Evolutionary conservation across 2,888 invertebrate genomes (phyloP).

Genomic region (Rotaria sp.): DNA sequence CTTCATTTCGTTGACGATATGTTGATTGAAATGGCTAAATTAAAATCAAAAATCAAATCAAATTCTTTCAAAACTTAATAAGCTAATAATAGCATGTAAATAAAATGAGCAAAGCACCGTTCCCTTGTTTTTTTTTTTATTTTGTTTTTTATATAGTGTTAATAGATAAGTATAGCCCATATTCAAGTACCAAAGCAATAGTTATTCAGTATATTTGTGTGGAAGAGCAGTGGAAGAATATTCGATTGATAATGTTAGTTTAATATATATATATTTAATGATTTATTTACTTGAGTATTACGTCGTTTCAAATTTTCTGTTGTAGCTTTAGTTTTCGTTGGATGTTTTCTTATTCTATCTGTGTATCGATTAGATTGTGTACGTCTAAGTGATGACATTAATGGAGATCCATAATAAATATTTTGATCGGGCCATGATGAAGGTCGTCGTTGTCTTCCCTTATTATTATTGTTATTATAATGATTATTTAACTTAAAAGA

Average conservation of each 20-base stretch:
- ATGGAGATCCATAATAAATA: not conserved
- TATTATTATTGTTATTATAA: not conserved
- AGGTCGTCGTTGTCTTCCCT: not conserved
- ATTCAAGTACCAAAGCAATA: no score
- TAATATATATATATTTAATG: not conserved
- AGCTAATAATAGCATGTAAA: not conserved
- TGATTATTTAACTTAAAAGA: no score
- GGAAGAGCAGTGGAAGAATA: not conserved
- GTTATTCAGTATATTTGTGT: no score
- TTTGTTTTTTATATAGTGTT: no score
- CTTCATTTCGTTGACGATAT: conserved; percentile 40
- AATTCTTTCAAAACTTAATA: not conserved
- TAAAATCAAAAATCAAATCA: not conserved
- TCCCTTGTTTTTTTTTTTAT: no score
- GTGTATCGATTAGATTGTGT: not conserved
- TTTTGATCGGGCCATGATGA: not conserved
- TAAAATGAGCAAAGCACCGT: no score
- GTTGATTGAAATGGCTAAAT: conserved; percentile 34
- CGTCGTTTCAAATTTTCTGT: no score
- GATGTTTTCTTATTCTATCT: not conserved
- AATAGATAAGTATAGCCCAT: no score
- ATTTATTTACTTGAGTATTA: not conserved
- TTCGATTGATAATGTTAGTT: not conserved
- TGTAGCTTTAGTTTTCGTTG: not conserved
- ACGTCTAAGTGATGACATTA: not conserved